These are phyloP conservation scores for Choreutis nemorana DNA, from an alignment of 2,888 invertebrate genomes.

Conservation along the genomic window DNA sequence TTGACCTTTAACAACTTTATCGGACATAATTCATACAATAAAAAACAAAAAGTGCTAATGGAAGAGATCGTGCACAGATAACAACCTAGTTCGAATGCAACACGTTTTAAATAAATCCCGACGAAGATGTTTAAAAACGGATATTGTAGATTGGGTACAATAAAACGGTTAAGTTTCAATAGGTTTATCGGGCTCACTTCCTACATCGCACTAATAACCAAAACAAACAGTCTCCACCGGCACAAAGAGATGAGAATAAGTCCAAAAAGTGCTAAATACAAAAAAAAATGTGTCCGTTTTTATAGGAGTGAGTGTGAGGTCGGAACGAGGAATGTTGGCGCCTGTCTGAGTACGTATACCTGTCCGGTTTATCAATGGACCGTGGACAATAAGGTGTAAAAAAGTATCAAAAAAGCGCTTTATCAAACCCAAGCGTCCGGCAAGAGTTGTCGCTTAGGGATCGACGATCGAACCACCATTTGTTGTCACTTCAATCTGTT, in stretches of 20 bases:
- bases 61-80: no score
- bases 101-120: no score
- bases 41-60: no score
- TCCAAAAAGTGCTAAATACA: constrained; percentile 61
- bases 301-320: constrained; percentile 65
- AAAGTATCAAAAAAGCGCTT: constrained; percentile 58
- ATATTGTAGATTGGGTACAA: constrained; percentile 58
- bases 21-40: no score
- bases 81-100: no score
- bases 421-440: constrained; percentile 58
- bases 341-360: constrained; percentile 67
- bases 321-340: constrained; percentile 65
- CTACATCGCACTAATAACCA: constrained; percentile 60
- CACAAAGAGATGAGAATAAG: constrained; percentile 60
- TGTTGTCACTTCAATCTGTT: constrained; percentile 8
- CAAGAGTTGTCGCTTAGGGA: constrained; percentile 48
- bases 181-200: constrained; percentile 61
- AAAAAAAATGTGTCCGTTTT: constrained; percentile 61
- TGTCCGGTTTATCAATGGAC: constrained; percentile 65
- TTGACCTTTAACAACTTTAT: no score
- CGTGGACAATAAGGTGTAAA: constrained; percentile 51
- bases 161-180: constrained; percentile 61
- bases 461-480: constrained; percentile 4
- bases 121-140: constrained; percentile 42
- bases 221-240: constrained; percentile 57